Evolutionary conservation across 2,888 invertebrate genomes (phyloP), one percentile per base, ranked within the genome.

Genomic region (Pyrocoelia pectoralis): DNA sequence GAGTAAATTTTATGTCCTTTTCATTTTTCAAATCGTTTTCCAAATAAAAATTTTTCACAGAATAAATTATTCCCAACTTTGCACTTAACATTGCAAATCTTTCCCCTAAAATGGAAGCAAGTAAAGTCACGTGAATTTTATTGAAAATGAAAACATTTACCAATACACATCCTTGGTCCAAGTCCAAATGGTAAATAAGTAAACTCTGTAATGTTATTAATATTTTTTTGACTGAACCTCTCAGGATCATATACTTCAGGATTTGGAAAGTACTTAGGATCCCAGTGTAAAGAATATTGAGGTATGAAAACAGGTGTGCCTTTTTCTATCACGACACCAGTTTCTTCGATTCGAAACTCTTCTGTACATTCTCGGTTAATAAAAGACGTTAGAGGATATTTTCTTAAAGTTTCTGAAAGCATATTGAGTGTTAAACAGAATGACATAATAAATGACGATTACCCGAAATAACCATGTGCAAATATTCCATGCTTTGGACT

Each of bases 381-480:
- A 5, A 73, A 63, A 1, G 75, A 68, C 1, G 77, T 68, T 2
- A 78, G 73, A 2, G 82, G 79, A 59, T 78, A 79, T 52, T 76
- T 70, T 13, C 82, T 69, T 14, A 82, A 69, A 0, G 80, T 77
- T 72, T 82, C 82, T 76, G 71, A 24, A 24, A 24, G 24, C 3
- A 24, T 6, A 5, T 24, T 3, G 3, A 24, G 6, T 24, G 3
- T 24, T 24, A 5, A 5, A 6, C 24, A n/a, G n/a, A n/a, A n/a
- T n/a, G 24, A 24, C 3, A 24, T 6, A 5, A 24, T 24, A 24
- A 24, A 24, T 24, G 6, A n/a, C 13, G 9, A 13, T 72, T 77
- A 82, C 83, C 83, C 64, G 76, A 75, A 1, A 85, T 70, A 1
- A 84, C 84, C 77, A 81, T 82, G 53, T 85, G 84, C 68, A 86